Conservation (phyloP, 1,140 invertebrate species). For the Brachionus manjavacas region DNA sequence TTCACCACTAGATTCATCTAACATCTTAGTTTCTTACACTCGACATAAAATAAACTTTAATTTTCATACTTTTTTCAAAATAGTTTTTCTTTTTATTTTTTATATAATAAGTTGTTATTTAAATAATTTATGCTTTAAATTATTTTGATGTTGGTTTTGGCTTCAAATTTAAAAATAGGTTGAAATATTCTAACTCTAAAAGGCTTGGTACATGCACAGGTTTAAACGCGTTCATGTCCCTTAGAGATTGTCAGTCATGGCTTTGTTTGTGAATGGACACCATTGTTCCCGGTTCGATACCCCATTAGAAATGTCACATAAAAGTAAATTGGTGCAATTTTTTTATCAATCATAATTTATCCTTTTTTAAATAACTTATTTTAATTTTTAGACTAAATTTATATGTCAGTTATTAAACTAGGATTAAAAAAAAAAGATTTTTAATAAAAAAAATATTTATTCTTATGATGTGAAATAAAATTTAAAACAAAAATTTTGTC, state of each 20-base stretch:
- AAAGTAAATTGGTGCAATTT: too few species aligned
- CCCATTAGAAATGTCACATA: too few species aligned
- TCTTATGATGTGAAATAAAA: neutral
- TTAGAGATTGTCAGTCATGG: too few species aligned
- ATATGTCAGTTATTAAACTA: too few species aligned
- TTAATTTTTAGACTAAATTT: too few species aligned
- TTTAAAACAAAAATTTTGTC: neutral
- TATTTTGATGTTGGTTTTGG: neutral
- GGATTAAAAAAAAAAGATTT: too few species aligned
- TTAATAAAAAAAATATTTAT: neutral
- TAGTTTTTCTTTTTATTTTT: neutral
- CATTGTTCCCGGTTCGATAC: too few species aligned
- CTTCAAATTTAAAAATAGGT: neutral
- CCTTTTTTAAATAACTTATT: too few species aligned
- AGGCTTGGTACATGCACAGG: neutral
- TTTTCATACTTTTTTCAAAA: neutral
- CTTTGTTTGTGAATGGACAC: too few species aligned
- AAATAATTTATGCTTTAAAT: neutral
- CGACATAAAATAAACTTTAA: neutral
- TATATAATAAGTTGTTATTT: neutral
- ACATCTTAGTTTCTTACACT: neutral
- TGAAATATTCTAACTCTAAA: neutral
- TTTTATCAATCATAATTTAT: too few species aligned
- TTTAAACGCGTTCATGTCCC: too few species aligned
- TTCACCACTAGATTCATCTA: neutral